These are phyloP conservation scores for Brachionus koreanus DNA, from an alignment of 1,140 invertebrate species.

Conservation along the genomic window DNA sequence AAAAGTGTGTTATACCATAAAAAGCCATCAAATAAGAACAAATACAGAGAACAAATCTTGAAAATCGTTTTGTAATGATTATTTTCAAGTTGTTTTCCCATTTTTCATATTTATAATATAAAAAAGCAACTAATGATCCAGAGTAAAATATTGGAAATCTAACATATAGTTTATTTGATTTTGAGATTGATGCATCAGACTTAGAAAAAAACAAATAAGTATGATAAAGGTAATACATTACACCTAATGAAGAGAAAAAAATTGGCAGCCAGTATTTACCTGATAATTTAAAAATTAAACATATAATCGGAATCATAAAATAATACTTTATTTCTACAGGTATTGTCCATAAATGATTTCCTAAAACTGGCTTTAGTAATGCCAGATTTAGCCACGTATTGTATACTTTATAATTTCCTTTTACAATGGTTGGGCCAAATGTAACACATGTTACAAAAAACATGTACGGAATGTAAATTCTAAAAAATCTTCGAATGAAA, in stretches of 20 bases:
- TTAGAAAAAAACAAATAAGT: neutral
- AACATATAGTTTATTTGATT: neutral
- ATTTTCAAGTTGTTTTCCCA: neutral
- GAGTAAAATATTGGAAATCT: slow-evolving; percentile 16
- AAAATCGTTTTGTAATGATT: neutral
- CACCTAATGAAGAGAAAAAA: neutral
- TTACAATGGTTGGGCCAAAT: neutral
- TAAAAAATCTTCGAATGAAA: neutral
- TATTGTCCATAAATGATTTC: slow-evolving; percentile 5
- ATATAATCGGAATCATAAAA: neutral
- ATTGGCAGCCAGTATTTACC: neutral
- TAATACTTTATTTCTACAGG: neutral
- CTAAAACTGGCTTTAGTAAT: neutral
- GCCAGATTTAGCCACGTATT: neutral
- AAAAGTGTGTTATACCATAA: neutral
- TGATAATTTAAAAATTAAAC: neutral
- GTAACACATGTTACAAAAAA: neutral
- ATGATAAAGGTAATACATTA: neutral
- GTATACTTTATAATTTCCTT: neutral
- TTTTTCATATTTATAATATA: neutral
- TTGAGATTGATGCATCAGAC: neutral
- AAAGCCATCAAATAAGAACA: neutral
- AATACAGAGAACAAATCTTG: neutral
- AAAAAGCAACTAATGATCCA: neutral
- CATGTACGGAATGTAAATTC: neutral